Base-by-base conservation (phyloP, 1,140 invertebrate species). In the Bombus ignitus region DNA sequence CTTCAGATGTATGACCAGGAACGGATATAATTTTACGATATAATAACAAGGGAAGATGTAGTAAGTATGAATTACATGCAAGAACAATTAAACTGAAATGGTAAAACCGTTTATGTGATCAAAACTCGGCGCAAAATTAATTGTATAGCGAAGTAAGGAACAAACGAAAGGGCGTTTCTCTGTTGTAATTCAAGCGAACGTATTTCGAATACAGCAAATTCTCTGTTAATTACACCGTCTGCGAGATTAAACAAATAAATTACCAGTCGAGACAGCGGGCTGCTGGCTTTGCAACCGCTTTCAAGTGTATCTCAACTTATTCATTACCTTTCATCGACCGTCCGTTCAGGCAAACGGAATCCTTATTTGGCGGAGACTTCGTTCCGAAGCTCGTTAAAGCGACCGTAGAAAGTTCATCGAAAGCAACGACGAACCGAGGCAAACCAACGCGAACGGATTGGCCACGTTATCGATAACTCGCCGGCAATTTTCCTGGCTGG, bases 351-450 rank as follows among this genome's bases (percentile, higher is more conserved):
- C 13, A 32, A 35, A 37, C 62, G 62, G 62, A 74, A 83, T 85
- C 83, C 83, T 85, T 85, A 85, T 85, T 80, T 85, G 83, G 83
- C 62, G 44, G 35, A 71, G n/a, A 37, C 28, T 81, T 80, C 77
- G 83, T 42, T 39, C 32, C 68, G 83, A 62, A 80, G 83, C 83
- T 85, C 83, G 77, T 85, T 85, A 85, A 85, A 39, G 68, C 53
- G 59, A 78, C 68, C 53, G 59, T 80, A 79, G 83, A 85, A 85
- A 85, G 83, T 80, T 80, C 83, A 47, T 71, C 39, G 75, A 68
- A 70, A 35, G 66, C 53, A 15, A 32, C 59, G 15, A 37, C 59
- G 62, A 35, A 2, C 62, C 59, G 53, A 35, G 71, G 12, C 10
- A 3, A 25, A 12, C 10, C 22, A 15, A 6, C 70, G 32, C 0